Base-by-base conservation (phyloP, 2,797 vertebrate species). In the Pelobates cultripes region DNA sequence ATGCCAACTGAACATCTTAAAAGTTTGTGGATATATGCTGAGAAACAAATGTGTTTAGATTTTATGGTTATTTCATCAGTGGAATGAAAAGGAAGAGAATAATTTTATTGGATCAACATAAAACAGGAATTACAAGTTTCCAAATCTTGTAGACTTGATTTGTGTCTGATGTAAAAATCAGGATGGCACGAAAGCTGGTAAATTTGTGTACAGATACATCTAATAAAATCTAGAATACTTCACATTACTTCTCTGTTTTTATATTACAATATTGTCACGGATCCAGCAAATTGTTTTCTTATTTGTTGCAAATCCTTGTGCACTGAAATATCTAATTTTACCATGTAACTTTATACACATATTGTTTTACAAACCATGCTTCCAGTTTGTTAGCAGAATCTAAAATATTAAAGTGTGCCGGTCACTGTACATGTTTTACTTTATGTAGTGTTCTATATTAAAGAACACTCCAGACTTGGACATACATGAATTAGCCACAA, bases 141-240 rank as follows among this genome's bases (percentile, higher is more conserved):
- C 78, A 53, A 55, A 68, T 61, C 60, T 67, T n/a, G 28, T 28
- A 68, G 71, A 63, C 71, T 73, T 80, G 70, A 80, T 73, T 73
- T 73, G 78, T 66, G 73, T 44, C 61, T 67, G 44, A 73, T 68
- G 70, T 64, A 73, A 74, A 80, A 73, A 17, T 40, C 45, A 43
- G 3, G 6, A 7, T 40, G 60, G 70, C 13, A n/a, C 43, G 43
- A 74, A 80, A 80, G 70, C 70, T 80, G 67, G 63, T 80, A 80
- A 80, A 80, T 73, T 74, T 61, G 43, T 47, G 43, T 73, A 55
- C 63, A 73, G 63, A 57, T 44, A 55, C 28, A 44, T 45, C 61
- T 74, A 73, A 80, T 80, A 74, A 80, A 80, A 80, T 67, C 8
- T 63, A 73, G 66, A 80, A 80, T 80, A 73, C 70, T 55, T 45